phyloP scores from a whole-genome alignment of 2,113 vertebrate genomes.

The Poecile atricapillus region DNA sequence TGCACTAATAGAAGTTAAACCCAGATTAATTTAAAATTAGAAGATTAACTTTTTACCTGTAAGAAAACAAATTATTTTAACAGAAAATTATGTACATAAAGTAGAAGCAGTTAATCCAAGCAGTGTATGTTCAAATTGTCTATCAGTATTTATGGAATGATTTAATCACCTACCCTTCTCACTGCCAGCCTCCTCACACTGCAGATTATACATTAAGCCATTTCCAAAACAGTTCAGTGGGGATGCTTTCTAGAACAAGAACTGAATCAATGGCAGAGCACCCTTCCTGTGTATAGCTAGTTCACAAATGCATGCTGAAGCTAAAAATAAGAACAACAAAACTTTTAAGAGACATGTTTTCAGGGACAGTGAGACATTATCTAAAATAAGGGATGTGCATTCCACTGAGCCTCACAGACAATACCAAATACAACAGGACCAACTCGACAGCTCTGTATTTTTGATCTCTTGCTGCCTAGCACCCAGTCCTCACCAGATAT shows the following conservation, averaged over 20 bases:
- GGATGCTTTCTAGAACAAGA: not conserved
- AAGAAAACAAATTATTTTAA: not conserved
- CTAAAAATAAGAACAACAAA: not conserved
- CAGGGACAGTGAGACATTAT: not conserved
- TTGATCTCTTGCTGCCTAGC: not conserved
- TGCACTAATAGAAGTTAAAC: not conserved
- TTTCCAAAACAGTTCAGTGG: not conserved
- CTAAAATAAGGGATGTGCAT: not conserved
- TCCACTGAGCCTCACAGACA: not conserved
- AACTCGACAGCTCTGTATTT: not conserved
- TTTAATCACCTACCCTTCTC: not conserved
- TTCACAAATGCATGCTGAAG: not conserved
- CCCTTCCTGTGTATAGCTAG: not conserved
- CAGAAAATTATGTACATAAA: not conserved
- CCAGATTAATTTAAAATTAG: not conserved
- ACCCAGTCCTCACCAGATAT: not conserved
- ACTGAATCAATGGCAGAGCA: not conserved
- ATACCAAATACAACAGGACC: not conserved
- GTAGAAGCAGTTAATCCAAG: not conserved
- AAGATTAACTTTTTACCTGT: not conserved
- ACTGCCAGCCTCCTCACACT: not conserved
- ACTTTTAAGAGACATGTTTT: not conserved
- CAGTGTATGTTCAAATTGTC: not conserved
- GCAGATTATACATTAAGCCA: not conserved
- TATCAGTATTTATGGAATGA: not conserved